phyloP scores from a whole-genome alignment of 2,113 vertebrate species.

The Brachyhypopomus gauderio region DNA sequence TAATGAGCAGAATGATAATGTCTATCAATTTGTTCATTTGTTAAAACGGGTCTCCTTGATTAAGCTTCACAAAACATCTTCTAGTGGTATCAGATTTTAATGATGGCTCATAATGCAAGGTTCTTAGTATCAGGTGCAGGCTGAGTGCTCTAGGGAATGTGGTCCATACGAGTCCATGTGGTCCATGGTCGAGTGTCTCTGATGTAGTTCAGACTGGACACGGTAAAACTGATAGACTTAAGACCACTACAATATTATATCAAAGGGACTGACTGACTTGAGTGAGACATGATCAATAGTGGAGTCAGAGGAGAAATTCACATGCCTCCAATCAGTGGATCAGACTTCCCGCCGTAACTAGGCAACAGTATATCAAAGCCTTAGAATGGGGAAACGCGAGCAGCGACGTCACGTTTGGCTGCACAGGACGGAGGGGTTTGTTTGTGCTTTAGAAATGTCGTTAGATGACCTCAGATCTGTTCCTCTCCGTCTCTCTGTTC shows the following conservation, averaged over 20 bases:
- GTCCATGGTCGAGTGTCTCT: constrained; percentile 16
- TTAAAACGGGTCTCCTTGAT: neutral
- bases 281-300: constrained; percentile 50
- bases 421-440: constrained; percentile 32
- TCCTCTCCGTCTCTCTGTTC: constrained; percentile 20
- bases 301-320: constrained; percentile 47
- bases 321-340: constrained; percentile 46
- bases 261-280: constrained; percentile 53
- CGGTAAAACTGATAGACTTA: constrained; percentile 40
- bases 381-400: constrained; percentile 20
- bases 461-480: constrained; percentile 46
- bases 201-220: constrained; percentile 12
- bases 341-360: constrained; percentile 49
- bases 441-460: constrained; percentile 45
- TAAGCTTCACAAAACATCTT: neutral
- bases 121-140: neutral
- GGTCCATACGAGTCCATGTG: neutral
- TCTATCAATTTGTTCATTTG: neutral
- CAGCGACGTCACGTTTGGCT: constrained; percentile 35
- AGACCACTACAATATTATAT: constrained; percentile 45
- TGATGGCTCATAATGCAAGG: constrained; percentile 10
- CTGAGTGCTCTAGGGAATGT: constrained; percentile 8
- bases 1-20: neutral
- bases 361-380: constrained; percentile 49
- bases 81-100: neutral